phyloP scores from a whole-genome alignment of 2,888 invertebrate species.

The Ptilodon capucinus region DNA sequence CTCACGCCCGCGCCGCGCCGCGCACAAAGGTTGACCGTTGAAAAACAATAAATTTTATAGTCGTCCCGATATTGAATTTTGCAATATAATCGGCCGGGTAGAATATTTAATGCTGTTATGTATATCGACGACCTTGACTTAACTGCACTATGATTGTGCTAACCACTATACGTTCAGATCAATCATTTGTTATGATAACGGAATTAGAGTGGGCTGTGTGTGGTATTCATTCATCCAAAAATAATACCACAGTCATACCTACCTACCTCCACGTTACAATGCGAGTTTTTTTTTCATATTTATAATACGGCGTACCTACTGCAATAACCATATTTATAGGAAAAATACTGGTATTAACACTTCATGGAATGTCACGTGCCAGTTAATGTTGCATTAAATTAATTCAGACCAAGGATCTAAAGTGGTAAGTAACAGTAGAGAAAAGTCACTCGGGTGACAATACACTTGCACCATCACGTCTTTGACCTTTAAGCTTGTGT shows the following conservation, averaged over 20 bases:
- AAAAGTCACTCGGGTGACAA: neutral
- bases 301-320: too few relatives aligned
- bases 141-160: slow-evolving; percentile 29
- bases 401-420: too few relatives aligned
- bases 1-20: slow-evolving; percentile 53
- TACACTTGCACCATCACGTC: neutral
- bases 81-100: slow-evolving; percentile 56
- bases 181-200: slow-evolving; percentile 37
- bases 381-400: too few relatives aligned
- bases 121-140: slow-evolving; percentile 49
- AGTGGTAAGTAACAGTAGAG: neutral
- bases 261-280: too few relatives aligned
- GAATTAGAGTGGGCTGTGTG: slow-evolving; percentile 24
- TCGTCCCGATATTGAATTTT: slow-evolving; percentile 66
- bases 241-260: too few relatives aligned
- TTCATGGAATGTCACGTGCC: too few relatives aligned
- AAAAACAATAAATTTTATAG: slow-evolving; percentile 68
- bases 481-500: neutral
- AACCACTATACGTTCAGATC: slow-evolving; percentile 34
- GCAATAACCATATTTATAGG: too few relatives aligned
- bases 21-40: slow-evolving; percentile 58
- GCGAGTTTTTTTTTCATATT: too few relatives aligned
- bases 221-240: slow-evolving; percentile 15
- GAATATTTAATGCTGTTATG: slow-evolving; percentile 40
- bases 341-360: too few relatives aligned